Conservation (phyloP, 2,888 invertebrate genomes). For the Oligia strigilis region DNA sequence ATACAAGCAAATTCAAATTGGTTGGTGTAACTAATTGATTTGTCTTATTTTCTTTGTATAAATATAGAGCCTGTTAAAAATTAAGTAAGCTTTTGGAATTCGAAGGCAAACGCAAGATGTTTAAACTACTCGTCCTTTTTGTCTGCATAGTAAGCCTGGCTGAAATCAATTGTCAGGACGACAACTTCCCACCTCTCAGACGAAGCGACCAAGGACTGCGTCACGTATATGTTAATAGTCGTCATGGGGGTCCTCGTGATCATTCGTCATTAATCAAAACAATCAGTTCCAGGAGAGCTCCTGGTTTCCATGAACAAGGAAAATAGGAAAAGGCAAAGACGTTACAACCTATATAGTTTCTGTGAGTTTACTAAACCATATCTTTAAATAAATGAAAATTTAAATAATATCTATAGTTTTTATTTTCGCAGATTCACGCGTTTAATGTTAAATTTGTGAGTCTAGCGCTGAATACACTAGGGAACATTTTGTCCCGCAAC, state of each 20-base stretch:
- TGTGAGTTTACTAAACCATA: not conserved
- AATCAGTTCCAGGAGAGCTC: not conserved
- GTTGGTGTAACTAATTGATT: not conserved
- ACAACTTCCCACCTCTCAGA: not conserved
- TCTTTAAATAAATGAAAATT: not conserved
- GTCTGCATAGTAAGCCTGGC: not conserved
- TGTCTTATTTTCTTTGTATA: not conserved
- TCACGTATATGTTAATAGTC: not conserved
- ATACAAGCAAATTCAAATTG: not conserved
- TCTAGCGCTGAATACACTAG: too few species aligned
- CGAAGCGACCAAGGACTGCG: rapidly evolving
- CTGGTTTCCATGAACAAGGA: too few species aligned
- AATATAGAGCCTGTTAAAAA: not conserved
- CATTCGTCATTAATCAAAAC: too few species aligned
- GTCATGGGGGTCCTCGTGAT: not conserved
- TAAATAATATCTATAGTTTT: not conserved
- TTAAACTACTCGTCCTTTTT: conserved; percentile 1
- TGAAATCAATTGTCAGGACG: not conserved
- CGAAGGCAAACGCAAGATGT: not conserved
- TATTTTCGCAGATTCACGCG: not conserved
- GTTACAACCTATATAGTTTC: not conserved
- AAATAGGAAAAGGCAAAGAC: not conserved
- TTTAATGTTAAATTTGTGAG: not conserved
- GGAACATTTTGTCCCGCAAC: too few species aligned
- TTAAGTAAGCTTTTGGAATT: not conserved